These are phyloP conservation scores for Leptobrachium leishanense DNA, from an alignment of 2,113 vertebrate species.

Conservation along the genomic window DNA sequence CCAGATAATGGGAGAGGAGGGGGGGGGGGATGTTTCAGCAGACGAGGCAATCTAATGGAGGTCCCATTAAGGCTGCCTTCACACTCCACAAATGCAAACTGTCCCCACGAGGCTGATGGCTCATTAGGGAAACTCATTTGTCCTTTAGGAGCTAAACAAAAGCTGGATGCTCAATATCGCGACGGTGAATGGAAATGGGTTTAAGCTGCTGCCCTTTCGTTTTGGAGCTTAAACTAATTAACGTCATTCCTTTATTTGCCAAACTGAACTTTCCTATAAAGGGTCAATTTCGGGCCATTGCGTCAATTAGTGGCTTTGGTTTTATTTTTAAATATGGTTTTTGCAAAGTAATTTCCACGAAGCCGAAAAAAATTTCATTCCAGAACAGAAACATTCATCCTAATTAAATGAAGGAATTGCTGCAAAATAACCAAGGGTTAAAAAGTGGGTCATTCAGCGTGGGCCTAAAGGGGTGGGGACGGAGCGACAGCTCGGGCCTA, in stretches of 20 bases:
- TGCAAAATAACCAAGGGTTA: too few species aligned
- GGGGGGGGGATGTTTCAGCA: conserved; percentile 1
- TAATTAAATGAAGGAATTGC: too few species aligned
- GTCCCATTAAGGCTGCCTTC: conserved; percentile 36
- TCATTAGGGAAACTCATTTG: conserved; percentile 40
- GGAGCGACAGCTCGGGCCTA: too few species aligned
- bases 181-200: conserved; percentile 17
- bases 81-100: conserved; percentile 26
- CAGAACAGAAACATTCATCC: too few species aligned
- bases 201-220: conserved; percentile 14
- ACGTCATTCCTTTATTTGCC: neutral
- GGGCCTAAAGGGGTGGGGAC: too few species aligned
- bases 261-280: neutral
- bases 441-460: too few species aligned
- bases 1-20: conserved; percentile 18
- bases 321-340: too few species aligned
- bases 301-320: neutral
- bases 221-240: conserved; percentile 32
- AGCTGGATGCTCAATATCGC: conserved; percentile 18
- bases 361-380: too few species aligned
- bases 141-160: conserved; percentile 11
- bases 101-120: conserved; percentile 37
- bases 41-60: conserved; percentile 25
- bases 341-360: too few species aligned
- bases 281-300: neutral